Evolutionary conservation across 2,113 vertebrate genomes (phyloP).

Genomic region (Furnarius figulus): DNA sequence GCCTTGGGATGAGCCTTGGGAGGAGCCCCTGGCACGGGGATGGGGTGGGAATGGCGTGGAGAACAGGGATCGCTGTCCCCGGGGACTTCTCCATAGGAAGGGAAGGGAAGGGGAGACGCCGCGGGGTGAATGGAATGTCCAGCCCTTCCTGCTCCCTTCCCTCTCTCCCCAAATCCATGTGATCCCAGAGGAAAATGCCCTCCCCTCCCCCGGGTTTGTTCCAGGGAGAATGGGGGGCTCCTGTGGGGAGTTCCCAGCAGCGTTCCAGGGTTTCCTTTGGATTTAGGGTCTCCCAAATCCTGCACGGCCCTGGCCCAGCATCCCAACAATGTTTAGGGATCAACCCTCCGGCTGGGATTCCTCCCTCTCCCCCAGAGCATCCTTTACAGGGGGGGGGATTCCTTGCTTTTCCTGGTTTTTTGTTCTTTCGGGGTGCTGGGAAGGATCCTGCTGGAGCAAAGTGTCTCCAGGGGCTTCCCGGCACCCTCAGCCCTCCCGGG

Average conservation of each 20-base stretch:
- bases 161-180: not conserved
- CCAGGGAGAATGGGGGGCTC: not conserved
- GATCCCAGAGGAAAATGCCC: not conserved
- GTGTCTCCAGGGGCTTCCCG: not conserved
- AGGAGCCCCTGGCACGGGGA: not conserved
- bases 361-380: not conserved
- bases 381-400: not conserved
- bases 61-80: not conserved
- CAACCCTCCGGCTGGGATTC: not conserved
- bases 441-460: not conserved
- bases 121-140: fast-evolving
- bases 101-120: not conserved
- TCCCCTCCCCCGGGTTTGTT: not conserved
- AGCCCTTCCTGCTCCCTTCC: not conserved
- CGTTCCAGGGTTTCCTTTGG: not conserved
- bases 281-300: not conserved
- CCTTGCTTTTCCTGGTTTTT: not conserved
- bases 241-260: not conserved
- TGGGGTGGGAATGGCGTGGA: not conserved
- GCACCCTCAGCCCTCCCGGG: not conserved
- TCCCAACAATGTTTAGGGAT: fast-evolving
- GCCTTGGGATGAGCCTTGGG: not conserved
- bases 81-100: not conserved
- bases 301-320: not conserved
- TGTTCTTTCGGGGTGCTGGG: not conserved